phyloP scores from a whole-genome alignment of 2,888 invertebrate species.

The Cotesia congregata region DNA sequence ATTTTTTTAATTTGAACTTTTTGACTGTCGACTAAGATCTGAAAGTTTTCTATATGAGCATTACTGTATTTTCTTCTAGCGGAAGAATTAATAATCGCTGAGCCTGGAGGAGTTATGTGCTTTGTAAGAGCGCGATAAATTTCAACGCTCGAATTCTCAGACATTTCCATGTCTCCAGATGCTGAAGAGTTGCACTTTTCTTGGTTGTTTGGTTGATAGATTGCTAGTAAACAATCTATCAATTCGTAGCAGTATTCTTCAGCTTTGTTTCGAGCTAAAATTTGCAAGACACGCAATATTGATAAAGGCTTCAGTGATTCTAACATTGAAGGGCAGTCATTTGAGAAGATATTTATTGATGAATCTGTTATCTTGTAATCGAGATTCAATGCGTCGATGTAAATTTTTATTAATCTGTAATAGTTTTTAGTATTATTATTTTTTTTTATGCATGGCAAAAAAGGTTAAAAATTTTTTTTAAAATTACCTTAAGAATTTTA shows the following conservation, averaged over 20 bases:
- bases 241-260: slow-evolving; percentile 80
- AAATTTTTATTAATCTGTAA: slow-evolving; percentile 75
- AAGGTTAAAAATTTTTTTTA: not conserved
- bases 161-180: slow-evolving; percentile 70
- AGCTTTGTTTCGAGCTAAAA: slow-evolving; percentile 77
- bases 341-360: slow-evolving; percentile 79
- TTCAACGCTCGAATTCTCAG: slow-evolving; percentile 80
- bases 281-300: slow-evolving; percentile 80
- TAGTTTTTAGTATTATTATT: too few relatives aligned
- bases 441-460: too few relatives aligned
- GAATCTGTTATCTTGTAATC: slow-evolving; percentile 73
- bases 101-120: slow-evolving; percentile 77
- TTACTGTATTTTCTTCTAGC: slow-evolving; percentile 59
- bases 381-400: slow-evolving; percentile 75
- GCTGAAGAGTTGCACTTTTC: slow-evolving; percentile 67
- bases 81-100: slow-evolving; percentile 51
- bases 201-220: slow-evolving; percentile 75
- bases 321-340: slow-evolving; percentile 81
- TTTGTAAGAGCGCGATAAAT: slow-evolving; percentile 81
- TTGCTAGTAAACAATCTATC: slow-evolving; percentile 79
- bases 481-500: slow-evolving; percentile 25
- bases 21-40: slow-evolving; percentile 78
- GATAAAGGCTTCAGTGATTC: slow-evolving; percentile 81
- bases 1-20: slow-evolving; percentile 78
- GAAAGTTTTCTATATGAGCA: slow-evolving; percentile 74